A percentile compares a stretch with the other conserved stretches of the same genome.
phyloP scores from a whole-genome alignment of 2,113 vertebrate genomes.

The Urocynchramus pylzowi region DNA sequence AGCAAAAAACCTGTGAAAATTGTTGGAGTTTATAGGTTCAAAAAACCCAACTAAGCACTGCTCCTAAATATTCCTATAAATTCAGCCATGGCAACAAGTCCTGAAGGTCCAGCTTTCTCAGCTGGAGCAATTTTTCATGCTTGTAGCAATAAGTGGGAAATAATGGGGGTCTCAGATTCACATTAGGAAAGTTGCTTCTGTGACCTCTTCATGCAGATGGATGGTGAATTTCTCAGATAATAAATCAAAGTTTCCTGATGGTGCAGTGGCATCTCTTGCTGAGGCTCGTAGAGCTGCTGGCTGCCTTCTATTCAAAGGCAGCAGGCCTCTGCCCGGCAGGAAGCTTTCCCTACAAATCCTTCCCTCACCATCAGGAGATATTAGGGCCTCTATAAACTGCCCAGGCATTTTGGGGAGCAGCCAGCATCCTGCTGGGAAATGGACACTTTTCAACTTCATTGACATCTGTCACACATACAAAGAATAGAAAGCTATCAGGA shows the following conservation, averaged over 20 bases:
- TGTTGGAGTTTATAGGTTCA: conserved; percentile 59
- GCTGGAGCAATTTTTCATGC: conserved; percentile 62
- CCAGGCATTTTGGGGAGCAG: conserved; percentile 12
- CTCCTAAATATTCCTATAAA: conserved; percentile 66
- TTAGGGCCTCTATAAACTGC: conserved; percentile 33
- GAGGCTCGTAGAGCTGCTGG: conserved; percentile 10
- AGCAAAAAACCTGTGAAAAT: conserved; percentile 76
- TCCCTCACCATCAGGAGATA: conserved; percentile 11
- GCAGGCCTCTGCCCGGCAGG: conserved; percentile 22
- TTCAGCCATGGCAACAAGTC: conserved; percentile 29
- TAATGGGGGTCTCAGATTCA: conserved; percentile 58
- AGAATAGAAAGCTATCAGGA: not conserved
- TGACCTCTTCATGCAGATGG: conserved; percentile 61
- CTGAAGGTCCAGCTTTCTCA: conserved; percentile 41
- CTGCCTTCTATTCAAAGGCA: conserved; percentile 44
- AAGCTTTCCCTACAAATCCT: conserved; percentile 48
- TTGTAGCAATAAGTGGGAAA: conserved; percentile 63
- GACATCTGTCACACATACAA: conserved; percentile 32
- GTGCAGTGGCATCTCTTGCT: conserved; percentile 41
- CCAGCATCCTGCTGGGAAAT: conserved; percentile 32
- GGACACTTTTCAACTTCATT: conserved; percentile 60
- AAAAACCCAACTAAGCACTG: not conserved
- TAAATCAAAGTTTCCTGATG: conserved; percentile 64
- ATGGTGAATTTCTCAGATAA: conserved; percentile 67
- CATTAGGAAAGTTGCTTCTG: conserved; percentile 51